phyloP scores from a whole-genome alignment of 1,140 invertebrate species.

The Drosophila watanabei region DNA sequence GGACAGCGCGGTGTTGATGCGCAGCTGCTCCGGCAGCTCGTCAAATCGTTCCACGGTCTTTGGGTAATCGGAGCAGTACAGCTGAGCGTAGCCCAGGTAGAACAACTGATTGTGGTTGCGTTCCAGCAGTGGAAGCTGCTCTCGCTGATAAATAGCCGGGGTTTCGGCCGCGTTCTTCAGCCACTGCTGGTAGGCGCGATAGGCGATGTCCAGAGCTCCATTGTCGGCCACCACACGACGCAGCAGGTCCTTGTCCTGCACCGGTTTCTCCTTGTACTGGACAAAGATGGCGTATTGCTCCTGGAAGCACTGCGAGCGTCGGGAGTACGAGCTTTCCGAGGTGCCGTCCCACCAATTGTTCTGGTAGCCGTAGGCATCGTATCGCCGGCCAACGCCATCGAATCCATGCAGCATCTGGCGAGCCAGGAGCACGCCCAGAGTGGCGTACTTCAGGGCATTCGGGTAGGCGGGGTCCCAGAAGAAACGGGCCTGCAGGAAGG shows the following conservation, averaged over 20 bases:
- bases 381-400: slow-evolving; percentile 96
- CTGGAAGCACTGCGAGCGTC: slow-evolving; percentile 95
- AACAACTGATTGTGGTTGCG: slow-evolving; percentile 94
- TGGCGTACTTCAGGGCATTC: slow-evolving; percentile 96
- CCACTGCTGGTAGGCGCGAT: slow-evolving; percentile 90
- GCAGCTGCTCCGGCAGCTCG: slow-evolving; percentile 89
- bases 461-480: slow-evolving; percentile 95
- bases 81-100: slow-evolving; percentile 96
- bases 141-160: slow-evolving; percentile 86
- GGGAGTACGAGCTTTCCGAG: slow-evolving; percentile 94
- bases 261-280: slow-evolving; percentile 56
- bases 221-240: slow-evolving; percentile 96
- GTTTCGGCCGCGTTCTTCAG: slow-evolving; percentile 87
- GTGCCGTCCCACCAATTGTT: slow-evolving; percentile 98
- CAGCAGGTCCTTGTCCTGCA: slow-evolving; percentile 89
- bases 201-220: slow-evolving; percentile 95
- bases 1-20: slow-evolving; percentile 93
- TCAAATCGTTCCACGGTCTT: slow-evolving; percentile 59
- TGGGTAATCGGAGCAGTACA: slow-evolving; percentile 77
- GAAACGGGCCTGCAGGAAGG: slow-evolving; percentile 96
- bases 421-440: slow-evolving; percentile 97
- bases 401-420: slow-evolving; percentile 98
- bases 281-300: slow-evolving; percentile 91
- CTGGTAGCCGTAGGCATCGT: slow-evolving; percentile 96
- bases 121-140: slow-evolving; percentile 92